Evolutionary conservation across 2,113 vertebrate species (phyloP).

Genomic region (Motacilla alba): DNA sequence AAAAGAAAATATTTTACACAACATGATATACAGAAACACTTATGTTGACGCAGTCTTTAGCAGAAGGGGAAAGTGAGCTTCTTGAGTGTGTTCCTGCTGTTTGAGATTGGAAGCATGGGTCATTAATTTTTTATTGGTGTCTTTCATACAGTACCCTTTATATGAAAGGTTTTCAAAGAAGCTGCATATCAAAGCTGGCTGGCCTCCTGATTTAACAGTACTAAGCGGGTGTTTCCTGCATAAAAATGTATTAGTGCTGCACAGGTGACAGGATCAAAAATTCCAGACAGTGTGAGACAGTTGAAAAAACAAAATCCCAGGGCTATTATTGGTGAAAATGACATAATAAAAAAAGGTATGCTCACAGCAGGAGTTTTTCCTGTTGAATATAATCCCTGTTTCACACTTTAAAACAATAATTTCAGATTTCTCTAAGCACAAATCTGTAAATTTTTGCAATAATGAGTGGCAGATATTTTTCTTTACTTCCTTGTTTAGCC

Average conservation of each 20-base stretch:
- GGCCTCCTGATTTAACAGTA: slow-evolving; percentile 36
- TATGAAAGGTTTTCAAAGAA: slow-evolving; percentile 56
- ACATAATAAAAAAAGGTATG: slow-evolving; percentile 6
- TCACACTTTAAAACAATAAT: not conserved
- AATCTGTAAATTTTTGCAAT: slow-evolving; percentile 28
- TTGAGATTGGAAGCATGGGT: not conserved
- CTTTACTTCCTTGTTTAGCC: not conserved
- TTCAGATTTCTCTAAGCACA: slow-evolving; percentile 15
- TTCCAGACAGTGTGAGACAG: slow-evolving; percentile 12
- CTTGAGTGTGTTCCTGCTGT: not conserved
- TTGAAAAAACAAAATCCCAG: slow-evolving; percentile 39
- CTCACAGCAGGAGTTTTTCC: not conserved
- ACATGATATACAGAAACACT: not conserved
- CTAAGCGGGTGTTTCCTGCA: slow-evolving; percentile 51
- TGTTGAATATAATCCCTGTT: not conserved
- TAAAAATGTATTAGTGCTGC: slow-evolving; percentile 20
- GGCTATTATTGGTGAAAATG: not conserved
- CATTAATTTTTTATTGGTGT: slow-evolving; percentile 52
- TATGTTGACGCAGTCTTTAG: not conserved
- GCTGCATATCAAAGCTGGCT: slow-evolving; percentile 38
- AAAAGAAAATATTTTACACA: not conserved
- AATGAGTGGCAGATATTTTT: not conserved
- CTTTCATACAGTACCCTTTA: slow-evolving; percentile 32
- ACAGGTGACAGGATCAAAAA: slow-evolving; percentile 38
- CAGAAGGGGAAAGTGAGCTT: not conserved